Conservation (phyloP, 2,113 vertebrate species). For the Ciconia boyciana region DNA sequence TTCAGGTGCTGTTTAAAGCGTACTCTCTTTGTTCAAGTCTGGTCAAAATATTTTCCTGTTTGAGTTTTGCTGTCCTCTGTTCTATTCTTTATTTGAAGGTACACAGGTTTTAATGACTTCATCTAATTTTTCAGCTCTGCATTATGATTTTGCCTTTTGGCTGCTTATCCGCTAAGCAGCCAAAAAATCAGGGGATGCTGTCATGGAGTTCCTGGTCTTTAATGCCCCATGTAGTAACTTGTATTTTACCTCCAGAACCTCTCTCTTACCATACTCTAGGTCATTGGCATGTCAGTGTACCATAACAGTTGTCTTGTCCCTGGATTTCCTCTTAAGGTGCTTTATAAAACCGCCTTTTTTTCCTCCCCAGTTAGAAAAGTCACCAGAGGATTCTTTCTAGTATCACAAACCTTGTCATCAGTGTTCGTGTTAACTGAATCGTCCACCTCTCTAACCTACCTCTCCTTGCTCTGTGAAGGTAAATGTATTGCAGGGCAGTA, state of each 20-base stretch:
- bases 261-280: background rate
- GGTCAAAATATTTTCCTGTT: background rate
- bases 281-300: background rate
- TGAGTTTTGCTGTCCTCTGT: background rate
- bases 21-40: background rate
- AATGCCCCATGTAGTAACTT: background rate
- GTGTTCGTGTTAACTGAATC: background rate
- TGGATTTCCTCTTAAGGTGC: background rate
- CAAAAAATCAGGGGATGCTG: background rate
- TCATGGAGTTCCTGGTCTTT: background rate
- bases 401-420: fast-evolving
- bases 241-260: background rate
- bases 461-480: background rate
- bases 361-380: background rate
- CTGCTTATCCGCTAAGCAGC: background rate
- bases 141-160: background rate
- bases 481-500: background rate
- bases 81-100: background rate
- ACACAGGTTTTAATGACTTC: background rate
- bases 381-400: background rate
- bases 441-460: background rate
- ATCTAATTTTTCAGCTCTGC: background rate
- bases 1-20: background rate
- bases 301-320: background rate
- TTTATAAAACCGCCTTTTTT: background rate